Evolutionary conservation across 64 coral and sea anemone genomes (phyloP), one percentile per base, ranked within the genome.

Genomic region (Stichodactyla helianthus): DNA sequence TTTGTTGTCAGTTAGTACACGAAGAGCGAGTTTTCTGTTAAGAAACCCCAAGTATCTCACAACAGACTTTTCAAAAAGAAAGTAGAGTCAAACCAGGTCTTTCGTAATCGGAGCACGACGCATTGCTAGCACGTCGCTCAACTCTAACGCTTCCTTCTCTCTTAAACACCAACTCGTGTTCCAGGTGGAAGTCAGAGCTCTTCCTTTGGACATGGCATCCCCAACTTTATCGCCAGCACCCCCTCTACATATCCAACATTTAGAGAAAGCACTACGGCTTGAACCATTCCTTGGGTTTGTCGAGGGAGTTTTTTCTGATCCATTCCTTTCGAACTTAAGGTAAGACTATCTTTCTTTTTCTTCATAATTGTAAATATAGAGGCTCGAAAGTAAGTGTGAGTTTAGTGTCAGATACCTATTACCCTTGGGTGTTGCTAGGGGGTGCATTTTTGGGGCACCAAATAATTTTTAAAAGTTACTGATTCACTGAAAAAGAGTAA

Each of bases 181-280:
- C 16, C 55, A 84, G 83, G 59, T 84, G 19, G 19, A 14, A 74
- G 65, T 12, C 82, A n/a, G 51, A 50, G 31, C 70, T 52, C 12
- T 53, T 60, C 55, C 51, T 88, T 50, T 97, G 91, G 65, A 91
- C 84, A 97, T 97, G 94, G 94, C 94, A 84, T 77, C 94, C 20
- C 88, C 86, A 59, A 80, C 74, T 50, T 89, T 88, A 61, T 93
- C 93, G 16, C 88, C 91, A 59, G 97, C 97, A 90, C 87, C 93
- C 78, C 97, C 97, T 78, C 85, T 99, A 20, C 88, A 95, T 81
- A 86, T 99, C 71, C 97, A 99, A 88, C 97, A 92, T 84, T 89
- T 99, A 51, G 91, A 99, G 51, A 99, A 99, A 86, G 97, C 97
- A 53, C 79, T 99, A 50, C 87, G 93, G 26, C 79, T 99, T 85